phyloP scores from a whole-genome alignment of 1,140 invertebrate species.

The Plectus sambesii region DNA sequence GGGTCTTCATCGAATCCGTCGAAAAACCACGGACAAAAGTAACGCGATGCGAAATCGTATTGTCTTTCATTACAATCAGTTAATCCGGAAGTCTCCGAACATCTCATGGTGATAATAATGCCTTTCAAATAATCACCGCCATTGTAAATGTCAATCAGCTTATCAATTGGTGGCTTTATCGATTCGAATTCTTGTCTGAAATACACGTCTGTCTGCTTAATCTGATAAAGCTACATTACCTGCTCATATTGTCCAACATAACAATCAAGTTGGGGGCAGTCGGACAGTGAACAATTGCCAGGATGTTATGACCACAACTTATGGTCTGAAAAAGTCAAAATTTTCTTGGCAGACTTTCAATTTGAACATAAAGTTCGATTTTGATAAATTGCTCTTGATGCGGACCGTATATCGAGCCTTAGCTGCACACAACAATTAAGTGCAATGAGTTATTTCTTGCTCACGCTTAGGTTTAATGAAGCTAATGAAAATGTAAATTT shows the following conservation, averaged over 20 bases:
- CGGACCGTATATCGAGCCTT: too few species aligned
- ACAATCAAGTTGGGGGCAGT: slow-evolving; percentile 30
- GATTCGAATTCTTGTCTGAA: slow-evolving; percentile 22
- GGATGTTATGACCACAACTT: slow-evolving; percentile 18
- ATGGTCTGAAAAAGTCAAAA: background rate
- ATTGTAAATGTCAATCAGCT: slow-evolving; percentile 25
- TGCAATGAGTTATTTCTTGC: too few species aligned
- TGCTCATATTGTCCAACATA: slow-evolving; percentile 33
- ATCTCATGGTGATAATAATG: slow-evolving; percentile 30
- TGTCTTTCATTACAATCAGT: slow-evolving; percentile 21
- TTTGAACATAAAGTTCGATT: too few species aligned
- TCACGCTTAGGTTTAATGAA: too few species aligned
- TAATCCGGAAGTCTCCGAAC: slow-evolving; percentile 28
- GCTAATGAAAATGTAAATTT: too few species aligned
- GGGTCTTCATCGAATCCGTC: slow-evolving; percentile 55
- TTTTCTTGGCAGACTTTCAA: too few species aligned
- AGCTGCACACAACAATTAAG: too few species aligned
- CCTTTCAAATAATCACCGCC: slow-evolving; percentile 30
- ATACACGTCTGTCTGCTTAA: slow-evolving; percentile 6
- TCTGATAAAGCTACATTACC: slow-evolving; percentile 12
- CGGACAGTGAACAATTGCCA: slow-evolving; percentile 6
- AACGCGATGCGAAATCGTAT: slow-evolving; percentile 53
- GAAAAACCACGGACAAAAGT: slow-evolving; percentile 55
- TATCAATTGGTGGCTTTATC: slow-evolving; percentile 14
- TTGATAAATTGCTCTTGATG: too few species aligned